A percentile compares a stretch with the other conserved stretches of the same genome.
Evolutionary conservation across 2,113 vertebrate species (phyloP).

Genomic region (Setophaga kirtlandii): DNA sequence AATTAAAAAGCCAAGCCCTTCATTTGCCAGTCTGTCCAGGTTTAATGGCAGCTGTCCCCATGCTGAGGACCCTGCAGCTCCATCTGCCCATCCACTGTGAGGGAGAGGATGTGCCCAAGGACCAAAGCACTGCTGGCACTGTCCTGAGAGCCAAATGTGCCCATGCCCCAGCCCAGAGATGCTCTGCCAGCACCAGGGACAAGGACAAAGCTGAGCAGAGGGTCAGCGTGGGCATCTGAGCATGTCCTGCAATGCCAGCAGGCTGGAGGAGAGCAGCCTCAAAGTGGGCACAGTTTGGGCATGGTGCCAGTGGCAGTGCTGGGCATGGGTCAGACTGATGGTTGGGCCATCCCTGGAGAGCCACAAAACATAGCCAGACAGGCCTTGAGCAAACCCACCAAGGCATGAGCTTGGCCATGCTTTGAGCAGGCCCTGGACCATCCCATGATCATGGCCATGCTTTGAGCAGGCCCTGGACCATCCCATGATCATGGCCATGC

Average conservation of each 20-base stretch:
- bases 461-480: background rate
- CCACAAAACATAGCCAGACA: background rate
- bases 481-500: accelerated
- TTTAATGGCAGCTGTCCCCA: background rate
- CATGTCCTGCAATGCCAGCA: accelerated
- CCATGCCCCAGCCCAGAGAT: accelerated
- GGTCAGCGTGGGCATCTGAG: background rate
- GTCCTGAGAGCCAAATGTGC: accelerated
- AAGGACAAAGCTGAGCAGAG: background rate
- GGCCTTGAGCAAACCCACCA: background rate
- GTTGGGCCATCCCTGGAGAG: background rate
- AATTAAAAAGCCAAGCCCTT: background rate
- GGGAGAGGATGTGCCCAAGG: background rate
- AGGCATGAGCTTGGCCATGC: accelerated
- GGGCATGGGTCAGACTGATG: background rate
- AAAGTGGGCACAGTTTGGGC: background rate
- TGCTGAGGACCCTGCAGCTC: background rate
- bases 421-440: background rate
- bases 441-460: accelerated
- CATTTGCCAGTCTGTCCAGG: background rate
- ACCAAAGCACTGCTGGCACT: accelerated
- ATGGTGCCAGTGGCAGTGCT: accelerated
- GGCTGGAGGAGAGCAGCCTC: background rate
- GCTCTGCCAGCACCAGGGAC: background rate
- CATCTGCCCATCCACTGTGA: background rate